phyloP scores from a whole-genome alignment of 2,888 invertebrate genomes.

The Mongoloraphidia duomilia region DNA sequence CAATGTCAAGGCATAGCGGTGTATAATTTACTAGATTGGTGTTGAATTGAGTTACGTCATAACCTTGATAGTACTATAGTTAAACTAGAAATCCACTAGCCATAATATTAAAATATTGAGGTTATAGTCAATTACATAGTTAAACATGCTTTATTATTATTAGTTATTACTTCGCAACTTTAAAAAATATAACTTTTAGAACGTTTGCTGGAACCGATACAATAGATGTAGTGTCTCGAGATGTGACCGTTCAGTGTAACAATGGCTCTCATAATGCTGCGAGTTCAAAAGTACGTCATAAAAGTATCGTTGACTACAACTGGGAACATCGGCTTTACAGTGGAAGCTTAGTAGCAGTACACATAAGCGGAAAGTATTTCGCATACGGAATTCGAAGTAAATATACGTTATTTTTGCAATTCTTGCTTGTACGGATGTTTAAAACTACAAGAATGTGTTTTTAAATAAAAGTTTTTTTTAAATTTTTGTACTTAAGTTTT shows the following conservation, averaged over 20 bases:
- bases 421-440: background rate
- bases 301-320: constrained; percentile 79
- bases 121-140: too few relatives aligned
- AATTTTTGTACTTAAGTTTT: background rate
- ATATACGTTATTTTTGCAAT: constrained; percentile 7
- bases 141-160: too few relatives aligned
- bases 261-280: constrained; percentile 63
- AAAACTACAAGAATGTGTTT: background rate
- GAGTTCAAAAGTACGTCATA: constrained; percentile 79
- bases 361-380: constrained; percentile 69
- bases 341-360: constrained; percentile 79
- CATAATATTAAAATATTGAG: too few relatives aligned
- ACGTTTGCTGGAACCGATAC: constrained; percentile 42
- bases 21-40: too few relatives aligned
- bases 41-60: too few relatives aligned
- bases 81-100: too few relatives aligned
- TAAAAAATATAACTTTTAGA: too few relatives aligned
- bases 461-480: background rate
- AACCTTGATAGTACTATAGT: too few relatives aligned
- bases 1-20: too few relatives aligned
- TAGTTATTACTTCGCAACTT: too few relatives aligned
- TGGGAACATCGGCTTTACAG: constrained; percentile 84
- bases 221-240: constrained; percentile 38
- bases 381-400: constrained; percentile 86
- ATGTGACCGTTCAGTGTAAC: constrained; percentile 56